These are phyloP conservation scores for Micromussa lordhowensis DNA, from an alignment of 92 coral and sea anemone genomes.

Conservation along the genomic window DNA sequence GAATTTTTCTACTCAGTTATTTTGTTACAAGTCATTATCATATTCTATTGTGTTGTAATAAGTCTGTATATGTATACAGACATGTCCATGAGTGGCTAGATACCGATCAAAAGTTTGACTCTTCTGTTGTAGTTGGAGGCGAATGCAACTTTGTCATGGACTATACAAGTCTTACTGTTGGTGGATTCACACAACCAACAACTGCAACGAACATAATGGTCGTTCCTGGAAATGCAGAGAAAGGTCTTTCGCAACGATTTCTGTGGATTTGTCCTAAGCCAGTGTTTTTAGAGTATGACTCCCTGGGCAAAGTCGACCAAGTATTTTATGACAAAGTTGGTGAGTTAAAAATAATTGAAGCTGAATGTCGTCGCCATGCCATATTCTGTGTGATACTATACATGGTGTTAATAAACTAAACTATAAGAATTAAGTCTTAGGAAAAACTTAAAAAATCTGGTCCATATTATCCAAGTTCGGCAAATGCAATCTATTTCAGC, in stretches of 20 bases:
- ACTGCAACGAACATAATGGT: conserved; percentile 21
- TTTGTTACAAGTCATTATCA: no score
- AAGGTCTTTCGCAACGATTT: conserved; percentile 40
- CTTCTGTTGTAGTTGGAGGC: conserved; percentile 5
- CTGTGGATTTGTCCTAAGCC: conserved; percentile 42
- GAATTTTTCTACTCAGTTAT: no score
- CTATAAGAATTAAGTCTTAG: no score
- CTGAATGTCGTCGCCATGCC: neutral
- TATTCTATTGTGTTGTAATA: no score
- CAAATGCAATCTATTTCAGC: no score
- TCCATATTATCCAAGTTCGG: no score
- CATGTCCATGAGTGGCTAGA: no score
- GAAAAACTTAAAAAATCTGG: no score
- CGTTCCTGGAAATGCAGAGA: conserved; percentile 38
- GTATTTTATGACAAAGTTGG: conserved; percentile 16
- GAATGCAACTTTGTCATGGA: conserved; percentile 40
- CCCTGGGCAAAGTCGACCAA: conserved; percentile 25
- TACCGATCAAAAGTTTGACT: no score
- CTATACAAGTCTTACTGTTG: conserved; percentile 30
- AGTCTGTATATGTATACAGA: no score
- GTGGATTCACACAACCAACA: conserved; percentile 34
- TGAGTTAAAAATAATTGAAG: neutral
- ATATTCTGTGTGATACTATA: neutral
- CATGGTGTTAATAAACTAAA: neutral
- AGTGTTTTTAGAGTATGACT: conserved; percentile 12